phyloP scores from a whole-genome alignment of 2,888 invertebrate species.

The Tholera decimalis region DNA sequence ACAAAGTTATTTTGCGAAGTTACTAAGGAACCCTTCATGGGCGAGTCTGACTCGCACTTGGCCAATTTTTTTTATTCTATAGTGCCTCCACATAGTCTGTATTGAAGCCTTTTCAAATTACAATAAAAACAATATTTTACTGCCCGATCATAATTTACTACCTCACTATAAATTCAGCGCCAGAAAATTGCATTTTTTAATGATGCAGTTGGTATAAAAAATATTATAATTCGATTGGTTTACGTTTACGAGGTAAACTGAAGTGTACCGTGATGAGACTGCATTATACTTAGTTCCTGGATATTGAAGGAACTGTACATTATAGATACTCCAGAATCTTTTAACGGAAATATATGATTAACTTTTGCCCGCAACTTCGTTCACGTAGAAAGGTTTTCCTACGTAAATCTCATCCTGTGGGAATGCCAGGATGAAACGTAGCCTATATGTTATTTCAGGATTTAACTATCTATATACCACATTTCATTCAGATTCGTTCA shows the following conservation, averaged over 20 bases:
- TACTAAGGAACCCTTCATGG: no score
- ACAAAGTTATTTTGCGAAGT: no score
- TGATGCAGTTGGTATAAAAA: conserved; percentile 44
- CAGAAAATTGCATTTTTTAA: conserved; percentile 58
- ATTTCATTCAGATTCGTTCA: no score
- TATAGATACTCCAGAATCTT: neutral
- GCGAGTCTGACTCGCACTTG: no score
- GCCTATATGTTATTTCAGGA: no score
- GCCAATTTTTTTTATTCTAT: no score
- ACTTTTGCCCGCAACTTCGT: no score
- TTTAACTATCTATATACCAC: no score
- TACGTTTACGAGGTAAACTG: conserved; percentile 40
- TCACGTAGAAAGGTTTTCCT: no score
- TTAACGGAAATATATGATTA: neutral
- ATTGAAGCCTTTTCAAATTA: conserved; percentile 24
- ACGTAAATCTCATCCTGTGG: no score
- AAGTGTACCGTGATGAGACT: neutral
- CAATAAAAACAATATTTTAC: conserved; percentile 55
- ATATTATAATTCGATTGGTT: conserved; percentile 52
- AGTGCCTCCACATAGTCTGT: conserved; percentile 21
- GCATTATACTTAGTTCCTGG: neutral
- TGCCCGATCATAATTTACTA: conserved; percentile 45
- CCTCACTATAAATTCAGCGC: conserved; percentile 9
- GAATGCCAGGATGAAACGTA: no score
- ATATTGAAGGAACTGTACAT: neutral